These are phyloP conservation scores for Endotricha flammealis DNA, from an alignment of 2,888 invertebrate species.

Conservation along the genomic window DNA sequence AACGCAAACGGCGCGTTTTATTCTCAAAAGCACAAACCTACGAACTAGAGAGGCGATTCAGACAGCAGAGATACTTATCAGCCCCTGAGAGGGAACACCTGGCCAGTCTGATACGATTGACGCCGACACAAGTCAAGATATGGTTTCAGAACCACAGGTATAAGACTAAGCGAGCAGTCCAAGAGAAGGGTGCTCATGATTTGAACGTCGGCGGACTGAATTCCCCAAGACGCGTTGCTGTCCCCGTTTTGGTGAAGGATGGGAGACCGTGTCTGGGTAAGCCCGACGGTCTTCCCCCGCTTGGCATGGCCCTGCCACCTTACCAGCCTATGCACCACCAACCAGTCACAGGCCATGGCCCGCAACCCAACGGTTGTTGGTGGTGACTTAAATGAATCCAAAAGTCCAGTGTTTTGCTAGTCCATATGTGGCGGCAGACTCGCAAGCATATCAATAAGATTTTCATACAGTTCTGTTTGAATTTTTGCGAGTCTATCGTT, in stretches of 20 bases:
- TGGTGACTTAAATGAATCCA: conserved; percentile 56
- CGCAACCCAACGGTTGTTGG: conserved; percentile 73
- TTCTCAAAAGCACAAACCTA: conserved; percentile 99
- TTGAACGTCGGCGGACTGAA: conserved; percentile 82
- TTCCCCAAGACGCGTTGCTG: conserved; percentile 94
- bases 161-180: conserved; percentile 98
- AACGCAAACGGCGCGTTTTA: conserved; percentile 95
- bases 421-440: conserved; percentile 36
- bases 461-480: neutral
- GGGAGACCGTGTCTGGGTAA: conserved; percentile 91
- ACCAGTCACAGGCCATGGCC: conserved; percentile 52
- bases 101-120: conserved; percentile 94
- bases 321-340: conserved; percentile 69
- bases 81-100: conserved; percentile 98
- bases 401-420: conserved; percentile 53
- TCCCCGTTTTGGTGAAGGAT: conserved; percentile 95
- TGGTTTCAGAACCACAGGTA: conserved; percentile 99
- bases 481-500: conserved; percentile 16
- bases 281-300: conserved; percentile 70
- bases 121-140: conserved; percentile 98
- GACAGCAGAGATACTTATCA: conserved; percentile 97
- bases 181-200: conserved; percentile 90
- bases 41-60: conserved; percentile 95
- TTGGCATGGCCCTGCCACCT: conserved; percentile 71
- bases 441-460: conserved; percentile 18